Evolutionary conservation across 1,140 invertebrate genomes (phyloP).

Genomic region (Delia radicum): DNA sequence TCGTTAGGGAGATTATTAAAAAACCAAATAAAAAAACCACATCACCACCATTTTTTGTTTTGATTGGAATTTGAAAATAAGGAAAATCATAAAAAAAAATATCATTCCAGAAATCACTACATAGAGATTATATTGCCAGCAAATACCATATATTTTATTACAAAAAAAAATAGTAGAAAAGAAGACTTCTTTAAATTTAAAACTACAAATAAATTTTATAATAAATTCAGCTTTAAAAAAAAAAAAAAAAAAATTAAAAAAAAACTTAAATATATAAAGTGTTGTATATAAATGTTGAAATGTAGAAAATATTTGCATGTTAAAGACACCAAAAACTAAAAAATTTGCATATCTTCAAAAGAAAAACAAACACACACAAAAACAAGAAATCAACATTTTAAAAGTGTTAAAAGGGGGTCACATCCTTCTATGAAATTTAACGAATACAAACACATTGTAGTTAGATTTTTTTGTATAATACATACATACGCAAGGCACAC

Average conservation of each 20-base stretch:
- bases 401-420: too few relatives aligned
- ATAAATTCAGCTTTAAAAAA: not conserved
- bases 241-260: not conserved
- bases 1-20: not conserved
- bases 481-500: not conserved
- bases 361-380: not conserved
- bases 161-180: not conserved
- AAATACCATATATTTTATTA: not conserved
- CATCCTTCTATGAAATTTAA: too few relatives aligned
- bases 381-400: too few relatives aligned
- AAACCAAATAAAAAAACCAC: slow-evolving; percentile 2
- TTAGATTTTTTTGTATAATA: not conserved
- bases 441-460: too few relatives aligned
- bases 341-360: not conserved
- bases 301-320: not conserved
- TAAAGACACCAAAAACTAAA: not conserved
- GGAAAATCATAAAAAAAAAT: not conserved
- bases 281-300: too few relatives aligned
- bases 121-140: not conserved
- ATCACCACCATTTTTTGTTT: slow-evolving; percentile 1
- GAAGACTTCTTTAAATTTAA: not conserved
- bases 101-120: not conserved
- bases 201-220: not conserved
- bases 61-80: not conserved
- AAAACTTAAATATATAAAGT: not conserved